Base-by-base conservation (phyloP, 1,140 invertebrate species). In the Apocrypta bakeri region DNA sequence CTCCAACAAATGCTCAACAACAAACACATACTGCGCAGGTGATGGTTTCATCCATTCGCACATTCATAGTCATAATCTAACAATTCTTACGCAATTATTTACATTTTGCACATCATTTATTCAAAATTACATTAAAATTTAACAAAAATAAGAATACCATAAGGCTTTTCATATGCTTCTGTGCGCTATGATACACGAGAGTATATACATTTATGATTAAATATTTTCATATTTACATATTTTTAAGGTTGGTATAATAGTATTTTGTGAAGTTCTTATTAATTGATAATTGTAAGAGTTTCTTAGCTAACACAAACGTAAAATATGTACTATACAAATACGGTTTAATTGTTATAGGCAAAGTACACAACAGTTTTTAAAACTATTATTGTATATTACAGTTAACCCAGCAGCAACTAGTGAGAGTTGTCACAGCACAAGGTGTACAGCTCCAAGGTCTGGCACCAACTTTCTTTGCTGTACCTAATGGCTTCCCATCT, bases 1-100 rank as follows among this genome's bases (percentile, higher is more conserved):
- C 91, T 75, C 91, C 90, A 83, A 82, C 91, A 78, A 90, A 90
- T 85, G 86, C 91, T 80, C 91, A 92, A 85, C 91, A 92, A 88
- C 91, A 92, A 92, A 91, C 91, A 68, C 91, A 92, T 88, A 91
- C 91, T 83, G 89, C 91, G 90, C 91, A 92, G 91, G 91, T 92
- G 90, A 92, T 87, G 90, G 90, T 92, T 88, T 90, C 89, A 90
- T 88, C 83, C 87, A 89, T 88, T 87, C 85, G 80, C 79, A 74
- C 86, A 86, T 84, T 79, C 87, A 88, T 87, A 48, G 80, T 85
- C 77, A 83, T 85, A 66, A 76, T 40, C 75, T 82, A 71, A 82
- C 73, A 82, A 69, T 76, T 76, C 63, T 76, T 68, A 12, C 25
- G 63, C 72, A 81, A 48, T 56, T 29, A 2, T 72, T 9, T 74